Evolutionary conservation across 2,797 vertebrate genomes (phyloP).

Genomic region (Lutjanus argentimaculatus): DNA sequence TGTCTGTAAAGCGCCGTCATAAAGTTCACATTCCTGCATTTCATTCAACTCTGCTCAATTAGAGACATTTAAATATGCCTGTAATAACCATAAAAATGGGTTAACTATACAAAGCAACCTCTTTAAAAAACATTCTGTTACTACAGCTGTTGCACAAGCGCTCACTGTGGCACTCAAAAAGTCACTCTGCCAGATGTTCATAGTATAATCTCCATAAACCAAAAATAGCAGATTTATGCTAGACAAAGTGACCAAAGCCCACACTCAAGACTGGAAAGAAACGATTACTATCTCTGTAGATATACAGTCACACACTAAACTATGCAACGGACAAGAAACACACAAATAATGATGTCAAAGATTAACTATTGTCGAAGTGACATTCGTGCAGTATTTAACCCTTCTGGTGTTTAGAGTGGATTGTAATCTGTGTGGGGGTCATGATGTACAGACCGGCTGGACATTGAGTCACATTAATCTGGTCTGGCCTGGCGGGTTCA

Average conservation of each 20-base stretch:
- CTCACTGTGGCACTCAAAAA: conserved; percentile 22
- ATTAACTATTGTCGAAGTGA: conserved; percentile 11
- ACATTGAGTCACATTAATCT: conserved; percentile 46
- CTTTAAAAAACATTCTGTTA: conserved; percentile 1
- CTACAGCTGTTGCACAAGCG: conserved; percentile 23
- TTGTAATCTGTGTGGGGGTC: conserved; percentile 44
- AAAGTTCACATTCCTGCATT: conserved; percentile 57
- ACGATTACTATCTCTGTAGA: not conserved
- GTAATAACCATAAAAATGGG: conserved; percentile 24
- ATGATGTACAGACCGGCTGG: conserved; percentile 19
- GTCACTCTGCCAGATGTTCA: conserved; percentile 61
- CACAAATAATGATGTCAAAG: conserved; percentile 22
- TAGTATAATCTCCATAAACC: conserved; percentile 46
- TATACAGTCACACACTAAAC: not conserved
- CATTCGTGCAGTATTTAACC: conserved; percentile 3
- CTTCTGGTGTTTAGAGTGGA: not conserved
- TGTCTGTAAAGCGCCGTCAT: conserved; percentile 21
- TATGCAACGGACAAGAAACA: not conserved
- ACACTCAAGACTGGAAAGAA: not conserved
- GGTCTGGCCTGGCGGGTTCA: conserved; percentile 18
- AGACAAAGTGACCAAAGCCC: conserved; percentile 14
- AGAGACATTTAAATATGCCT: conserved; percentile 31
- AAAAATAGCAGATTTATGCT: conserved; percentile 55
- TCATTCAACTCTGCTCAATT: conserved; percentile 41
- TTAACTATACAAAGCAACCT: conserved; percentile 7